phyloP scores from a whole-genome alignment of 2,113 vertebrate species.

The Myiagra hebetior region DNA sequence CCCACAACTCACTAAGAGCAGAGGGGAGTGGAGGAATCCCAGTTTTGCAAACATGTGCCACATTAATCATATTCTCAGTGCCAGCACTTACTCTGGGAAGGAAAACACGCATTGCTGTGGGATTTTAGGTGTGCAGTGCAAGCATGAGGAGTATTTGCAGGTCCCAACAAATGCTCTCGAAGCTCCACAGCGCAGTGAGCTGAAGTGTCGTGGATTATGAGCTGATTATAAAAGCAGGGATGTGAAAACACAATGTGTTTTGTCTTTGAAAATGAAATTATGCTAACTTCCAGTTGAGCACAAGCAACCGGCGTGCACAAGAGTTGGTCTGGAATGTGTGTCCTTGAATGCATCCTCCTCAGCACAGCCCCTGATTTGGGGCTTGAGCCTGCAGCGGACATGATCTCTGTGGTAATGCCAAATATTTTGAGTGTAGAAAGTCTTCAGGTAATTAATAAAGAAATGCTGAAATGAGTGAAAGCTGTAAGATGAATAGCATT shows the following conservation, averaged over 20 bases:
- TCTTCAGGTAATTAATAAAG: background rate
- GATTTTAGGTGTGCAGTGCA: background rate
- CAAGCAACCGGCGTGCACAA: background rate
- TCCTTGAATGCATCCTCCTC: background rate
- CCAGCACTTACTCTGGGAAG: background rate
- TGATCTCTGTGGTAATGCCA: background rate
- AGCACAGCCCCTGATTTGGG: background rate
- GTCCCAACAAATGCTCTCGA: background rate
- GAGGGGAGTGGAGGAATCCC: background rate
- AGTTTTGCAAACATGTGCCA: background rate
- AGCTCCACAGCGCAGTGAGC: background rate
- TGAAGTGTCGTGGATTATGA: background rate
- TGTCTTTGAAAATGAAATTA: background rate
- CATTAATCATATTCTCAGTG: background rate
- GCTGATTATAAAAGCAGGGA: background rate
- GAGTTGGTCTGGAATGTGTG: accelerated
- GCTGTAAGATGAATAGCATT: background rate
- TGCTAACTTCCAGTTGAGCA: background rate
- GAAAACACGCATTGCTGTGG: background rate
- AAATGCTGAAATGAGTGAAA: background rate
- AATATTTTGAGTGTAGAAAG: background rate
- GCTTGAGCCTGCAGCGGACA: accelerated
- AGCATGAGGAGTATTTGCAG: background rate
- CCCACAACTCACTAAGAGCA: background rate
- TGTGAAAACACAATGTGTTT: background rate